These are phyloP conservation scores for Poeciliopsis occidentalis DNA, from an alignment of 2,113 vertebrate genomes.

Conservation along the genomic window DNA sequence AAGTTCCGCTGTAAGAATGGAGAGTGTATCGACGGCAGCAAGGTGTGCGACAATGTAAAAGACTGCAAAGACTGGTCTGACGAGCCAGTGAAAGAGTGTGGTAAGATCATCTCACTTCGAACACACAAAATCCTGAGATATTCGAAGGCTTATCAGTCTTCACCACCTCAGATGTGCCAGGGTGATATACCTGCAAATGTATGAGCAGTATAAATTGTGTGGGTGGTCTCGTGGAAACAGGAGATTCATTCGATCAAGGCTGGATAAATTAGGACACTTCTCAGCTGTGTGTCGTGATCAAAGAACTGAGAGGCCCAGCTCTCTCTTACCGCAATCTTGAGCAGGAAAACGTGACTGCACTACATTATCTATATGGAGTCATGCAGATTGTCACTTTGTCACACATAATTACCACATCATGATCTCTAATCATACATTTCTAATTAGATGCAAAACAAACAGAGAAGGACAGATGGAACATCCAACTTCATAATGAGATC, in stretches of 20 bases:
- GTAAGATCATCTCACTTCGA: conserved; percentile 76
- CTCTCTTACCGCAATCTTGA: conserved; percentile 44
- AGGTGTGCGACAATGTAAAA: conserved; percentile 92
- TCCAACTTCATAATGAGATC: conserved; percentile 24
- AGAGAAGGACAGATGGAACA: conserved; percentile 18
- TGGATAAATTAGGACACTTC: conserved; percentile 51
- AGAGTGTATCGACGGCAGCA: conserved; percentile 92
- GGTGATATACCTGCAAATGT: not conserved
- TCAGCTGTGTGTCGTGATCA: conserved; percentile 65
- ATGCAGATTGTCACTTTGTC: conserved; percentile 39
- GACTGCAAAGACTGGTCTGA: conserved; percentile 99
- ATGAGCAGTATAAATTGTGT: conserved; percentile 12
- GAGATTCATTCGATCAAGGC: conserved; percentile 63
- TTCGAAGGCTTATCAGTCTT: not conserved
- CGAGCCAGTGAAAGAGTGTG: conserved; percentile 93
- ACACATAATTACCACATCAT: conserved; percentile 58
- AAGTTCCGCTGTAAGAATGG: conserved; percentile 96
- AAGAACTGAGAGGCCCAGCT: conserved; percentile 51
- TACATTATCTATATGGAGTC: conserved; percentile 46
- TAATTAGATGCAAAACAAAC: conserved; percentile 31
- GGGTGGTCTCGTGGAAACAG: conserved; percentile 44
- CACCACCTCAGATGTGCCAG: conserved; percentile 12
- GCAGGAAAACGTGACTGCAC: conserved; percentile 52
- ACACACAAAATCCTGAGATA: not conserved
- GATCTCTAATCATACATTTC: conserved; percentile 39